phyloP scores from a whole-genome alignment of 2,113 vertebrate species.

The Pollimyrus isidori region DNA sequence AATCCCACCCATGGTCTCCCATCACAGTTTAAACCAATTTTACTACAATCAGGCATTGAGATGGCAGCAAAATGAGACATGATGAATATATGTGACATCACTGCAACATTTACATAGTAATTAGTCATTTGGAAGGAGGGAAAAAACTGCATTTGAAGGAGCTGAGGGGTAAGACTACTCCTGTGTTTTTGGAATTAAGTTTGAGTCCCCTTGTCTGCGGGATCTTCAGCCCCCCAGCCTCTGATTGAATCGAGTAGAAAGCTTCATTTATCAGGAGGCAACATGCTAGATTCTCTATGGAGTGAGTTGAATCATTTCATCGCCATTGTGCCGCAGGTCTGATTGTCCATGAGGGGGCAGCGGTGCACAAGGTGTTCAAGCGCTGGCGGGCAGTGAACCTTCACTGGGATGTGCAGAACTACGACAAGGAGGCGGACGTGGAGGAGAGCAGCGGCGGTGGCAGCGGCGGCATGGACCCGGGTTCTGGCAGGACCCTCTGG shows the following conservation, averaged over 20 bases:
- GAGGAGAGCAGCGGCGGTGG: slow-evolving; percentile 71
- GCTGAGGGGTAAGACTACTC: neutral
- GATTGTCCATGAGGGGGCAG: slow-evolving; percentile 88
- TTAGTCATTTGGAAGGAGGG: neutral
- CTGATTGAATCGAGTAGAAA: neutral
- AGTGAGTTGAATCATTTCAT: neutral
- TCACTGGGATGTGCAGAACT: slow-evolving; percentile 88
- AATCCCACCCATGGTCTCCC: neutral
- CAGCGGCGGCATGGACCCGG: slow-evolving; percentile 63
- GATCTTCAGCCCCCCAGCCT: neutral
- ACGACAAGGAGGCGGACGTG: slow-evolving; percentile 81
- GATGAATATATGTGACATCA: neutral
- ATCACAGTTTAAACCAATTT: neutral
- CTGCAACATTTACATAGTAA: neutral
- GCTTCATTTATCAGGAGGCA: neutral
- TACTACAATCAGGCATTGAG: neutral
- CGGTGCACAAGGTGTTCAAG: slow-evolving; percentile 86
- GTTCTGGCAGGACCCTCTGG: slow-evolving; percentile 77
- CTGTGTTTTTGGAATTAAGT: neutral
- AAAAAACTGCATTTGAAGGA: neutral
- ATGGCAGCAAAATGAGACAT: neutral
- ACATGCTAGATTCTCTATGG: neutral
- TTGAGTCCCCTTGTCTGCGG: neutral
- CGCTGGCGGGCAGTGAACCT: slow-evolving; percentile 91
- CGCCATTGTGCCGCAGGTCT: slow-evolving; percentile 49